Conservation (phyloP, 2,888 invertebrate species). For the Diarsia brunnea region DNA sequence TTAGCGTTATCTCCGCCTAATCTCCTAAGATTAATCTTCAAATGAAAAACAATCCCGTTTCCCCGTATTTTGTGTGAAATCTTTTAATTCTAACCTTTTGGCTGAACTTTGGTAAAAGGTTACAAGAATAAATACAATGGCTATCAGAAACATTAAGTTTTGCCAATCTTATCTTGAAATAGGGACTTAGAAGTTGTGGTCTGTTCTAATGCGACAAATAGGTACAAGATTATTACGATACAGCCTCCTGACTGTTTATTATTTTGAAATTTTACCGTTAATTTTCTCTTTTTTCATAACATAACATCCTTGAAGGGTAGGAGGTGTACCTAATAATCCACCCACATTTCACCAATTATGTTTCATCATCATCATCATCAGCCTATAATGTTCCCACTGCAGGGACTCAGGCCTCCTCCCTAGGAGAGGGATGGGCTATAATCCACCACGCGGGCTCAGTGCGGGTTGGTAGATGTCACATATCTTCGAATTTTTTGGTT, state of each 20-base stretch:
- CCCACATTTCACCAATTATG: too few species aligned
- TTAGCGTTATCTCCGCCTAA: constrained; percentile 33
- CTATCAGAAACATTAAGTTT: constrained; percentile 60
- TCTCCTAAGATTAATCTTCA: constrained; percentile 32
- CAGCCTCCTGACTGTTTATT: constrained; percentile 3
- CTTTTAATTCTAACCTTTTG: constrained; percentile 48
- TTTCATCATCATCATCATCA: too few species aligned
- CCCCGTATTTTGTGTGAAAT: constrained; percentile 38
- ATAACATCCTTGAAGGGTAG: too few species aligned
- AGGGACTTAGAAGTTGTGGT: constrained; percentile 28
- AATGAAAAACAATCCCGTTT: constrained; percentile 33
- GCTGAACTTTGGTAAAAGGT: constrained; percentile 55
- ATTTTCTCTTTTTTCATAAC: too few species aligned
- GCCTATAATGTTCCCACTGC: too few species aligned
- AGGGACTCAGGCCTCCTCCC: too few species aligned
- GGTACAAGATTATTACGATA: constrained; percentile 32
- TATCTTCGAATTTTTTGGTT: too few species aligned
- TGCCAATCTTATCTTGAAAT: constrained; percentile 55
- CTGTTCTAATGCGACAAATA: constrained; percentile 52
- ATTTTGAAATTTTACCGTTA: too few species aligned
- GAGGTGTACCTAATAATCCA: too few species aligned
- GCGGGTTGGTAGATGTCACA: too few species aligned
- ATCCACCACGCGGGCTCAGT: too few species aligned
- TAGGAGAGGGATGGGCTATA: too few species aligned
- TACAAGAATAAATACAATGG: constrained; percentile 52